phyloP scores from a whole-genome alignment of 2,888 invertebrate species.

The Agriopis leucophaearia region DNA sequence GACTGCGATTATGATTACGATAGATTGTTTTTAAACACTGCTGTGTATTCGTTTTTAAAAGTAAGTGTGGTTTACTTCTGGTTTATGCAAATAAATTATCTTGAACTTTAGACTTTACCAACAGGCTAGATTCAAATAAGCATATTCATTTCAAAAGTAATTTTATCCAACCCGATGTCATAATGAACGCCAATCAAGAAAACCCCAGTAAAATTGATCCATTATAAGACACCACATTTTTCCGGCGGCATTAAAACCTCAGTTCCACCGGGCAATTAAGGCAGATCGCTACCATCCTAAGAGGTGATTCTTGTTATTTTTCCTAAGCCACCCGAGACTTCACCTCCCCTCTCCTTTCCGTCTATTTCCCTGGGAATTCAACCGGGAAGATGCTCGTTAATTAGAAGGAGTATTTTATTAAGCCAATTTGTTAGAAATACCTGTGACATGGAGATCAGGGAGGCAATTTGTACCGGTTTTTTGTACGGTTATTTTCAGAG shows the following conservation, averaged over 20 bases:
- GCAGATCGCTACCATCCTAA: slow-evolving; percentile 77
- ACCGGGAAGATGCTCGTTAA: slow-evolving; percentile 67
- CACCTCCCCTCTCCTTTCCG: slow-evolving; percentile 45
- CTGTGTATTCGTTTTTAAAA: too few species aligned
- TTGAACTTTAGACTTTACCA: too few species aligned
- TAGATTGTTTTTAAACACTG: too few species aligned
- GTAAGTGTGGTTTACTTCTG: too few species aligned
- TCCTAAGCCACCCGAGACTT: slow-evolving; percentile 50
- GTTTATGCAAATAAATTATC: too few species aligned
- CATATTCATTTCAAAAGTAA: neutral
- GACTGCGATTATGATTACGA: too few species aligned
- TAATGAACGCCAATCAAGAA: slow-evolving; percentile 32
- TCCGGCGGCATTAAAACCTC: slow-evolving; percentile 37
- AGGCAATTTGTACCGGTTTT: slow-evolving; percentile 47
- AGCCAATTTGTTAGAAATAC: slow-evolving; percentile 82
- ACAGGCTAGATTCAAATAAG: too few species aligned
- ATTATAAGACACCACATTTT: slow-evolving; percentile 41
- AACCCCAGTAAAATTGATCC: slow-evolving; percentile 26
- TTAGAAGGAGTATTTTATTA: slow-evolving; percentile 82
- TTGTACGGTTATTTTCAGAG: slow-evolving; percentile 52
- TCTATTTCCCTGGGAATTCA: slow-evolving; percentile 43
- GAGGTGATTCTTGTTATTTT: slow-evolving; percentile 81
- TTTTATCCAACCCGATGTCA: neutral
- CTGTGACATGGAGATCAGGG: slow-evolving; percentile 55
- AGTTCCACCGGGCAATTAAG: slow-evolving; percentile 63